Base-by-base conservation (phyloP, 2,797 vertebrate genomes). In the Glossophaga mutica region DNA sequence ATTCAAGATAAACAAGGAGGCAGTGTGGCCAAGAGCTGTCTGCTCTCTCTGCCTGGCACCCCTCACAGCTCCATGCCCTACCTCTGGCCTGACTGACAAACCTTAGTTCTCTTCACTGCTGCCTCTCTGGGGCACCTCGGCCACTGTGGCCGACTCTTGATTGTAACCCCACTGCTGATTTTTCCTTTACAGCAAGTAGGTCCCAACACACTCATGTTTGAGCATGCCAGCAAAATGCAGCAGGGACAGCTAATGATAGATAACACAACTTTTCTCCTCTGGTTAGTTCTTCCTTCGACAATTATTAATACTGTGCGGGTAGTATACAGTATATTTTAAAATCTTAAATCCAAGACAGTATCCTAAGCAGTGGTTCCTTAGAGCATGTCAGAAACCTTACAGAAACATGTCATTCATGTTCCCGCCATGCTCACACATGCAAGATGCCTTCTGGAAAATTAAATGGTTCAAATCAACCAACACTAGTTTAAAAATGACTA, bases 401-500 rank as follows among this genome's bases (percentile, higher is more conserved):
- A 77, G 57, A 83, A 94, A 34, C 50, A 81, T 18, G 22, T 26
- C 24, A 74, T 57, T 94, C 57, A 68, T 26, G 15, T 70, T 74
- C 62, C 86, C 39, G 8, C 14, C 76, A 92, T 52, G 42, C 86
- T 95, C 79, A 70, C 29, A 87, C 10, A 84, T 67, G 46, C 37
- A 70, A 50, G 21, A 88, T 68, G 68, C 29, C 46, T 94, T 93
- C 73, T 78, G 26, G 14, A 91, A 95, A 94, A 87, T 85, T 90
- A 96, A 95, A 85, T 74, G 73, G 52, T 22, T 87, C 18, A 84
- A 89, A 87, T 94, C n/a, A 86, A 83, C 90, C 57, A 93, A 68
- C 42, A 89, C 18, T 92, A 67, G 78, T 46, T 96, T 94, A 48
- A 82, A 79, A 46, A 93, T 83, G 65, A 15, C 22, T 74, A 89